Conservation (phyloP, 2,888 invertebrate genomes). For the Eupithecia insigniata region DNA sequence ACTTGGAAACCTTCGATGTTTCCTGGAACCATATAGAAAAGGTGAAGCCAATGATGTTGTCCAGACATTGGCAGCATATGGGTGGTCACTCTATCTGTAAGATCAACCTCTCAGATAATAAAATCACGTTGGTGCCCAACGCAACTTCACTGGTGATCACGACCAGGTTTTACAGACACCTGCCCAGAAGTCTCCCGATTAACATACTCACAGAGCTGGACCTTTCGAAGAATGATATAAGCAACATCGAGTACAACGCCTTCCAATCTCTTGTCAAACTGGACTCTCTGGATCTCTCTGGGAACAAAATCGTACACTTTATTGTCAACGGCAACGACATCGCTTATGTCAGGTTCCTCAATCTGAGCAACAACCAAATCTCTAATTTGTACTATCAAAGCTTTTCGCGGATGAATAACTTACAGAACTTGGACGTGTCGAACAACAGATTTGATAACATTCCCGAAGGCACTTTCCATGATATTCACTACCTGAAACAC, state of each 20-base stretch:
- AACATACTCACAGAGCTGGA: constrained; percentile 68
- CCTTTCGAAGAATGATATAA: constrained; percentile 69
- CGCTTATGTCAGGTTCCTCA: constrained; percentile 61
- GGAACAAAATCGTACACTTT: constrained; percentile 64
- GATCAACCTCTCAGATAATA: constrained; percentile 70
- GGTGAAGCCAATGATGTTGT: constrained; percentile 63
- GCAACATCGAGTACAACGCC: constrained; percentile 65
- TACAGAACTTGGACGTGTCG: constrained; percentile 75
- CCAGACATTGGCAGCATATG: constrained; percentile 72
- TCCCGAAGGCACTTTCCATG: constrained; percentile 62
- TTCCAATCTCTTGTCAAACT: constrained; percentile 65
- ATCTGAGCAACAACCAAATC: constrained; percentile 68
- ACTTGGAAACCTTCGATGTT: constrained; percentile 74
- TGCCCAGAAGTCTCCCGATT: constrained; percentile 43
- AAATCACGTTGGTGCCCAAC: constrained; percentile 62
- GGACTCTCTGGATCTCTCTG: constrained; percentile 65
- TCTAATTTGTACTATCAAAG: constrained; percentile 59
- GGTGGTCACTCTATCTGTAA: constrained; percentile 61
- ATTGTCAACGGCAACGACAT: constrained; percentile 63
- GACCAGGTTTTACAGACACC: constrained; percentile 51
- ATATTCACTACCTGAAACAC: constrained; percentile 61
- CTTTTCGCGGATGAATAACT: constrained; percentile 65
- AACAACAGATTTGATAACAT: constrained; percentile 63
- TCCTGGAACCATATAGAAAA: constrained; percentile 66
- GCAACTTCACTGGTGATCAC: constrained; percentile 56